A percentile compares a stretch with the other conserved stretches of the same genome.
Evolutionary conservation across 2,888 invertebrate species (phyloP).

Genomic region (Itoplectis maculator): DNA sequence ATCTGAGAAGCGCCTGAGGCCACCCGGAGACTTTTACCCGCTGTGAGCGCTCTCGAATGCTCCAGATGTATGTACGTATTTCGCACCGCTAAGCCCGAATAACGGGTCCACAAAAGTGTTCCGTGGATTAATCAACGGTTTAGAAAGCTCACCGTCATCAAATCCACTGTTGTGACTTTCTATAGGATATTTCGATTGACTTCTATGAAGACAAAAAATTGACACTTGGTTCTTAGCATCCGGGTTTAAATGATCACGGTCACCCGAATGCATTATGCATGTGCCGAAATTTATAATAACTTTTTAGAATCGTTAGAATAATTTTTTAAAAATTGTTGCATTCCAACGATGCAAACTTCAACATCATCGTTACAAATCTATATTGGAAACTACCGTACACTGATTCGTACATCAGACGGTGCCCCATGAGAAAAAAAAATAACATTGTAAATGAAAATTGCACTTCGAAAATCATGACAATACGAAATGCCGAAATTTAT

Average conservation of each 20-base stretch:
- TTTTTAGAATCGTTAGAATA: no score
- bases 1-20: conserved; percentile 40
- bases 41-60: conserved; percentile 40
- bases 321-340: no score
- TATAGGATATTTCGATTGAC: conserved; percentile 9
- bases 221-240: not conserved
- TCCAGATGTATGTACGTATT: conserved; percentile 47
- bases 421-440: not conserved
- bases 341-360: no score
- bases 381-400: no score
- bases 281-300: not conserved
- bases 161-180: conserved; percentile 48
- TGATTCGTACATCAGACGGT: not conserved
- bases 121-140: conserved; percentile 37
- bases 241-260: not conserved
- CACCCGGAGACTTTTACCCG: conserved; percentile 31
- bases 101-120: conserved; percentile 28
- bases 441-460: not conserved
- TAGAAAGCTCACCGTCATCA: conserved; percentile 42
- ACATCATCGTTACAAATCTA: no score
- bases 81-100: conserved; percentile 34
- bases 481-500: not conserved
- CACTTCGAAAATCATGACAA: not conserved
- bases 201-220: not conserved
- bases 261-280: not conserved